Conservation (phyloP, 1,140 invertebrate genomes). For the Pararge aegeria region DNA sequence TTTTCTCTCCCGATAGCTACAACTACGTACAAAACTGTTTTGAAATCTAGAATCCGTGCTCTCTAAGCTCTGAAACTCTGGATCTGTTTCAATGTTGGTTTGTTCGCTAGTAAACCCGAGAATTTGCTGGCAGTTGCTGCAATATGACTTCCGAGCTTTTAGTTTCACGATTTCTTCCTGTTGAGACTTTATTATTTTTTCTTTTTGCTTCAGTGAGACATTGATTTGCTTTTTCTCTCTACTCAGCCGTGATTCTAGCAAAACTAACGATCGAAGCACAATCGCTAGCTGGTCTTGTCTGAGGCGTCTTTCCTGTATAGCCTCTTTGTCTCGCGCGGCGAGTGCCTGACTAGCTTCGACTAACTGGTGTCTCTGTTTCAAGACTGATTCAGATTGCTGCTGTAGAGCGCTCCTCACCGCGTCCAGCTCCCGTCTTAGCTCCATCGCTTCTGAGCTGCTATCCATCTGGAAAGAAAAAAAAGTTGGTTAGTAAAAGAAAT, state of each 20-base stretch:
- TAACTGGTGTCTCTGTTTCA: slow-evolving; percentile 81
- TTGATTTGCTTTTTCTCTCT: slow-evolving; percentile 87
- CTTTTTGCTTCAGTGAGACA: slow-evolving; percentile 84
- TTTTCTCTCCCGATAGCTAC: slow-evolving; percentile 81
- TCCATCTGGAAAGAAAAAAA: slow-evolving; percentile 81
- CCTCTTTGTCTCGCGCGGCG: slow-evolving; percentile 81
- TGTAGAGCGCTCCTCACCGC: slow-evolving; percentile 83
- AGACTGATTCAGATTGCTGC: slow-evolving; percentile 80
- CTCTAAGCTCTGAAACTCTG: slow-evolving; percentile 80
- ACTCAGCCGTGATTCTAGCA: slow-evolving; percentile 86
- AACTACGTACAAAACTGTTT: slow-evolving; percentile 77
- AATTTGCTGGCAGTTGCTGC: slow-evolving; percentile 81
- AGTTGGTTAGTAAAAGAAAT: slow-evolving; percentile 19
- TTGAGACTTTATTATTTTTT: slow-evolving; percentile 85
- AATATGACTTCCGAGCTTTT: slow-evolving; percentile 76
- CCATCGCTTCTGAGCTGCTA: slow-evolving; percentile 78
- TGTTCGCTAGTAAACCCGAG: slow-evolving; percentile 79
- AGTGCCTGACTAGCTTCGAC: slow-evolving; percentile 82
- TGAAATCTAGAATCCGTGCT: slow-evolving; percentile 80
- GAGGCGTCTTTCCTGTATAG: slow-evolving; percentile 81
- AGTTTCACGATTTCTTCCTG: slow-evolving; percentile 85
- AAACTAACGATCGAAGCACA: slow-evolving; percentile 84
- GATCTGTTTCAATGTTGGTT: slow-evolving; percentile 78
- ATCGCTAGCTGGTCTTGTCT: slow-evolving; percentile 85
- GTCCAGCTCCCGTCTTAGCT: slow-evolving; percentile 80